Base-by-base conservation (phyloP, 2,797 vertebrate genomes). In the Falco novaeseelandiae region DNA sequence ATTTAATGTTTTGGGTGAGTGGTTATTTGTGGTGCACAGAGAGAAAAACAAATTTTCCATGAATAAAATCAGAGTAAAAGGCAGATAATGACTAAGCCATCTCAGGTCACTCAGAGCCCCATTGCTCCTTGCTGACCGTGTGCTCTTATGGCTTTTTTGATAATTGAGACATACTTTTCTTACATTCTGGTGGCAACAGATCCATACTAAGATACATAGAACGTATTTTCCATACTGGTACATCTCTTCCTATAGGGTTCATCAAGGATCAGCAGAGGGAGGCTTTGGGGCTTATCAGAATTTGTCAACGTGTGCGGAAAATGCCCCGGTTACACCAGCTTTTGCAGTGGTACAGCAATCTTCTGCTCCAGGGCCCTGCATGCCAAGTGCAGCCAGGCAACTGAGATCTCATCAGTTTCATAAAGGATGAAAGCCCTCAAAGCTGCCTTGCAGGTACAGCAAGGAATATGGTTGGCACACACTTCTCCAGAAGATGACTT, bases 1-100 rank as follows among this genome's bases (percentile, higher is more conserved):
- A 93, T 78, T 97, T 93, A 96, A 96, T 90, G 93, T 92, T 96
- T 95, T 94, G 94, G 91, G 83, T 95, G 95, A 94, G 71, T 89
- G 82, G 79, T 93, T 96, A 89, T 96, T 96, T 96, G 94, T 71
- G 83, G 83, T 79, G 48, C 34, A 65, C 17, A 34, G 59, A 92
- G 54, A 87, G 51, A 36, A 93, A 96, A 96, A 91, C 38, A 96
- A 87, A 51, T 90, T 96, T 96, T 92, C 91, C 69, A 83, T 88
- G 38, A 94, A 95, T 91, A 97, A 89, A 91, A 91, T 89, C 46
- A 72, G 76, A 88, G 78, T 65, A 93, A 92, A 93, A 82, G 51
- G 55, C 80, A 96, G 84, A 81, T 86, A 88, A 91, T 0, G 7
- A 42, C 86, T 54, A 93, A 92, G 67, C 57, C 61, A 58, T 62